Conservation (phyloP, 2,113 vertebrate genomes). For the Panthera uncia region DNA sequence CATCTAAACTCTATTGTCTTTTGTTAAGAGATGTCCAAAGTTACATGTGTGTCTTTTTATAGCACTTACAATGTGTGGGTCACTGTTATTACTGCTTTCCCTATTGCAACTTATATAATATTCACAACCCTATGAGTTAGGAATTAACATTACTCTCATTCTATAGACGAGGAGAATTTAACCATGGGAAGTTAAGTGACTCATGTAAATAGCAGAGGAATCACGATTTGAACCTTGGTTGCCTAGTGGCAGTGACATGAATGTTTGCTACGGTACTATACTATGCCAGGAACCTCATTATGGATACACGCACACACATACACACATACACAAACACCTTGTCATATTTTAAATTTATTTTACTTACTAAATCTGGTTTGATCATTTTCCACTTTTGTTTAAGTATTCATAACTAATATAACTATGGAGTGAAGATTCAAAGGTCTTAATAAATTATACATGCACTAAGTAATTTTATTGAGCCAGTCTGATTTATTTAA, state of each 20-base stretch:
- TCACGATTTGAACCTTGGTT: neutral
- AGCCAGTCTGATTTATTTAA: neutral
- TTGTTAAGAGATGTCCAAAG: neutral
- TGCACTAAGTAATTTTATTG: neutral
- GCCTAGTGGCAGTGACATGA: neutral
- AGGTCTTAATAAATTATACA: neutral
- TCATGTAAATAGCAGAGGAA: neutral
- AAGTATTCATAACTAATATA: neutral
- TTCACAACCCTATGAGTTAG: neutral
- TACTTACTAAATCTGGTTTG: neutral
- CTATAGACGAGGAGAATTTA: neutral
- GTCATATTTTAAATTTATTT: neutral
- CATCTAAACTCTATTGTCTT: neutral
- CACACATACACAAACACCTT: neutral
- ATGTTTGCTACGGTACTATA: neutral
- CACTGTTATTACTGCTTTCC: neutral
- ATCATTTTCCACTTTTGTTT: neutral
- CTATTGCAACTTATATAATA: neutral
- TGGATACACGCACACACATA: neutral
- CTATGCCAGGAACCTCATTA: neutral
- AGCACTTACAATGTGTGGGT: neutral
- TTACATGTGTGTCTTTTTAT: neutral
- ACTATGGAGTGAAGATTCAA: neutral
- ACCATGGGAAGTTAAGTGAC: neutral
- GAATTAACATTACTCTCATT: neutral